A percentile compares a stretch with the other conserved stretches of the same genome.
Conservation (phyloP, 2,113 vertebrate species). For the Todiramphus chloris region DNA sequence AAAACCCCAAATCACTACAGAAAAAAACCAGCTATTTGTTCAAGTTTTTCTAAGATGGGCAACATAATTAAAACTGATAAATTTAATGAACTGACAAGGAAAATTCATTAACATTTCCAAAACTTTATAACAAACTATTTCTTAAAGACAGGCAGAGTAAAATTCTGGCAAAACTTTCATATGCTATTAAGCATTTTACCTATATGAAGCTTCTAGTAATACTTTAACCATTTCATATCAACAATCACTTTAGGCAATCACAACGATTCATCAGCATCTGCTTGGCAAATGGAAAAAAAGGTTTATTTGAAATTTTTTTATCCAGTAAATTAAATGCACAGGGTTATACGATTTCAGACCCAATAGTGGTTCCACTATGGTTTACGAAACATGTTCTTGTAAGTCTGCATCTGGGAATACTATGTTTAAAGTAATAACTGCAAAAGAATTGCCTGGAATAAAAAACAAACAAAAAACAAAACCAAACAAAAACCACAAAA, state of each 20-base stretch:
- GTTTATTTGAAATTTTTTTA: background rate
- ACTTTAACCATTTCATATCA: background rate
- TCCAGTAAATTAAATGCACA: background rate
- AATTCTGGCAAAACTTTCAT: background rate
- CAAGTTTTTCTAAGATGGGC: background rate
- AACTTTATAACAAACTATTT: background rate
- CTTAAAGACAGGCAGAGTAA: background rate
- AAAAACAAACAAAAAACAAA: background rate
- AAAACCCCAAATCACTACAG: background rate
- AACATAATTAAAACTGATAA: background rate
- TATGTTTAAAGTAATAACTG: background rate
- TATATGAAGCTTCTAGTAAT: background rate
- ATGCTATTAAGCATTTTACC: background rate
- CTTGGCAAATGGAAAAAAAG: background rate
- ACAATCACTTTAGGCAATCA: background rate
- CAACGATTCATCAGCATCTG: background rate
- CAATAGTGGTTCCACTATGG: background rate
- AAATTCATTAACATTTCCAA: background rate
- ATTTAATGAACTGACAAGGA: background rate
- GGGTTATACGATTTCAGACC: background rate
- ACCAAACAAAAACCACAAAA: no score
- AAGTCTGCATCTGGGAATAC: background rate
- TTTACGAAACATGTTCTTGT: background rate
- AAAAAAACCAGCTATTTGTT: background rate
- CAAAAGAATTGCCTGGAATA: background rate